Conservation (phyloP, 1,140 invertebrate genomes). For the Drosophila pseudoobscura region DNA sequence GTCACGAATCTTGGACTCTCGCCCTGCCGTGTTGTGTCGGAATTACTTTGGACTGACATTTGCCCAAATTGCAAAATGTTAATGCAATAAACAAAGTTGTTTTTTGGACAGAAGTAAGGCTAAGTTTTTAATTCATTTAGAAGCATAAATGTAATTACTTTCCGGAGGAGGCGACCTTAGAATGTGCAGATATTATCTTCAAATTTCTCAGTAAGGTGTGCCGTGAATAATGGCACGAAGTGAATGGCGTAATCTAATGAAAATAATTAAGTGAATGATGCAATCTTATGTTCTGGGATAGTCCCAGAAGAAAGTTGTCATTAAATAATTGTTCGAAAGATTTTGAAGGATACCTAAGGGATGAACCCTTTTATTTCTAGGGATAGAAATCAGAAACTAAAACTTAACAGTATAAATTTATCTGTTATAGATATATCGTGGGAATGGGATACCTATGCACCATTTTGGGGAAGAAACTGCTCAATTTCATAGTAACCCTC, state of each 20-base stretch:
- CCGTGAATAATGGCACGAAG: background rate
- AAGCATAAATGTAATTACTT: constrained; percentile 15
- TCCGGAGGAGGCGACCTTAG: constrained; percentile 15
- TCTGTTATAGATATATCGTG: too few species aligned
- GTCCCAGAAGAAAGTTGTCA: too few species aligned
- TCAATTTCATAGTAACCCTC: too few species aligned
- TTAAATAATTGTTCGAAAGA: too few species aligned
- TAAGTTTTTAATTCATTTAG: constrained; percentile 43
- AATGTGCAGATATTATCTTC: constrained; percentile 12
- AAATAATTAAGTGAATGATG: constrained; percentile 5
- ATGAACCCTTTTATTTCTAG: too few species aligned
- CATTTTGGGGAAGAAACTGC: too few species aligned
- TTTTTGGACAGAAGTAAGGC: background rate
- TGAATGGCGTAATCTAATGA: background rate
- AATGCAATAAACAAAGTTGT: constrained; percentile 42
- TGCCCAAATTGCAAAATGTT: constrained; percentile 40
- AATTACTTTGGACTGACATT: constrained; percentile 41
- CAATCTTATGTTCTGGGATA: background rate
- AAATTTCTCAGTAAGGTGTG: background rate
- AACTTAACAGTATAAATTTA: too few species aligned
- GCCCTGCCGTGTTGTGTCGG: constrained; percentile 37
- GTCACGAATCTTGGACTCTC: constrained; percentile 7
- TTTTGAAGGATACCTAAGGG: too few species aligned
- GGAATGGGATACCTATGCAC: too few species aligned
- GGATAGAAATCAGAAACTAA: too few species aligned